A percentile compares a stretch with the other conserved stretches of the same genome.
These are phyloP conservation scores for Arctia plantaginis DNA, from an alignment of 2,888 invertebrate genomes.

Conservation along the genomic window DNA sequence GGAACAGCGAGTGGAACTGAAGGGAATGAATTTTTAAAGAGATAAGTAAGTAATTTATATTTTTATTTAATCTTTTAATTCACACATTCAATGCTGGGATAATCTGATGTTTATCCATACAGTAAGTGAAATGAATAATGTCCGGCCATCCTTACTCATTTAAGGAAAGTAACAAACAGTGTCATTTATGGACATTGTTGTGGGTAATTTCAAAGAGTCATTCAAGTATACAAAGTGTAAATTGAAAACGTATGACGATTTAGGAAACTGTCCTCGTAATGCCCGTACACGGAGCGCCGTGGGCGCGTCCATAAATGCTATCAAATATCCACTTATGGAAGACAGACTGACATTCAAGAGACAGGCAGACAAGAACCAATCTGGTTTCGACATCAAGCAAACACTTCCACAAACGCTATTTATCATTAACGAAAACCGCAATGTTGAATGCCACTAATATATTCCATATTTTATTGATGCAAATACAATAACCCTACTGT, in stretches of 20 bases:
- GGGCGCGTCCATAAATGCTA: neutral
- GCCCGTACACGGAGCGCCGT: neutral
- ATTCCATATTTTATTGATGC: neutral
- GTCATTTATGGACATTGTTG: neutral
- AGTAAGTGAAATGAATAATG: neutral
- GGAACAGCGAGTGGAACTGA: neutral
- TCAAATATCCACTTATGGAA: neutral
- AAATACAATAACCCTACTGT: neutral
- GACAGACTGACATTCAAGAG: neutral
- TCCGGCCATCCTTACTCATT: neutral
- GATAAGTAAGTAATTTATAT: neutral
- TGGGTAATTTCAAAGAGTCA: neutral
- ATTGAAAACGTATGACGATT: neutral
- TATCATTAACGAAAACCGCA: neutral
- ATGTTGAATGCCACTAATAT: neutral
- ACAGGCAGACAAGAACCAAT: no score
- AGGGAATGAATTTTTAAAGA: neutral
- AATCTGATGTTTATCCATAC: neutral
- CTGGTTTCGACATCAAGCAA: neutral
- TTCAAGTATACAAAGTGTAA: neutral
- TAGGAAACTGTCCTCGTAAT: neutral
- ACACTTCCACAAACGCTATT: neutral
- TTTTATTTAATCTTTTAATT: no score
- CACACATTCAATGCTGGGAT: no score
- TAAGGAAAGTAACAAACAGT: neutral